phyloP scores from a whole-genome alignment of 2,113 vertebrate genomes.

The Psilopsiagon aymara region DNA sequence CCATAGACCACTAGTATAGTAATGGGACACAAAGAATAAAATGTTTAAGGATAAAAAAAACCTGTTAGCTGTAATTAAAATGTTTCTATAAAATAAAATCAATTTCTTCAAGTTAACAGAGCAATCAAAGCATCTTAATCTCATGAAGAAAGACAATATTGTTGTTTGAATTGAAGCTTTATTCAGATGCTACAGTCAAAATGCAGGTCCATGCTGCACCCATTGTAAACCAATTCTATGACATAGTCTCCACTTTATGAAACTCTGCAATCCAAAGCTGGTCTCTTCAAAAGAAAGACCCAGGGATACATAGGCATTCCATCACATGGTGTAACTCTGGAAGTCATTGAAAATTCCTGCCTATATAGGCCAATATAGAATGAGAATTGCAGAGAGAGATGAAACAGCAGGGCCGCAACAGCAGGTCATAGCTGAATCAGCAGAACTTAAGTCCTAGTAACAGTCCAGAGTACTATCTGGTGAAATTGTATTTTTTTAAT shows the following conservation, averaged over 20 bases:
- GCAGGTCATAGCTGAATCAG: not conserved
- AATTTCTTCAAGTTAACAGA: not conserved
- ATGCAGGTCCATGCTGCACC: not conserved
- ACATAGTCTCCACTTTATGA: not conserved
- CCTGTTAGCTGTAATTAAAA: not conserved
- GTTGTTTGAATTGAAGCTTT: not conserved
- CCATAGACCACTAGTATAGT: not conserved
- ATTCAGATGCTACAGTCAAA: not conserved
- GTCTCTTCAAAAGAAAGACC: not conserved
- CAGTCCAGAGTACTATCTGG: not conserved
- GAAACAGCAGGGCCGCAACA: not conserved
- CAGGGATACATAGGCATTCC: not conserved
- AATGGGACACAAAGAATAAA: not conserved
- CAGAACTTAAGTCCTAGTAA: not conserved
- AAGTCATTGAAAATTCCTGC: not conserved
- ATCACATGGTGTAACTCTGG: not conserved
- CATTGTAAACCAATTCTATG: not conserved
- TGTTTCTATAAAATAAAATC: not conserved
- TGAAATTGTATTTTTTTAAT: conserved; percentile 29
- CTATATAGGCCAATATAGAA: not conserved
- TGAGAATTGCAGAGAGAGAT: not conserved
- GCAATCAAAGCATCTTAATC: not conserved
- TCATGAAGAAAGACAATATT: not conserved
- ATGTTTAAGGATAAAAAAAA: not conserved
- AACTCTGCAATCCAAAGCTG: not conserved